These are phyloP conservation scores for Osmerus mordax DNA, from an alignment of 2,113 vertebrate genomes.

Conservation along the genomic window DNA sequence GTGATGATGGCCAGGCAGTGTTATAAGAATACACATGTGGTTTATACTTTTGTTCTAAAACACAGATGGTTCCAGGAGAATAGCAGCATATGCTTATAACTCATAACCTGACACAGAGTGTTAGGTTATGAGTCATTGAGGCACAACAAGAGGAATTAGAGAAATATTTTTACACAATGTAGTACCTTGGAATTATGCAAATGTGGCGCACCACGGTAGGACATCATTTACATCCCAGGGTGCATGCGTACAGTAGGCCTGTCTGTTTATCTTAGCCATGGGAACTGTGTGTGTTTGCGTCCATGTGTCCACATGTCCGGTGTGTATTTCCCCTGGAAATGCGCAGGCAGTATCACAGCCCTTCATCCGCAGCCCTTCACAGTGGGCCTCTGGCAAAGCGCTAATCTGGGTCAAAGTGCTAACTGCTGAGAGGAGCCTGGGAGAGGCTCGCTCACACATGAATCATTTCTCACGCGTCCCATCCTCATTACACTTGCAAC, in stretches of 20 bases:
- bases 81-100: conserved; percentile 51
- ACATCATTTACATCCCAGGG: no score
- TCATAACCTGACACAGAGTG: conserved; percentile 33
- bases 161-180: conserved; percentile 4
- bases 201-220: no score
- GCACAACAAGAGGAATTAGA: conserved; percentile 13
- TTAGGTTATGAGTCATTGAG: conserved; percentile 3
- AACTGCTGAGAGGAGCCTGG: conserved; percentile 35
- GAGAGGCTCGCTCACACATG: conserved; percentile 25
- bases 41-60: conserved; percentile 40
- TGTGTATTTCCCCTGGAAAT: conserved; percentile 42
- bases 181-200: neutral
- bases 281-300: conserved; percentile 19
- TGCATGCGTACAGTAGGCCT: no score
- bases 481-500: conserved; percentile 36
- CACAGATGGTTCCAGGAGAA: conserved; percentile 32
- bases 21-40: conserved; percentile 21
- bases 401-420: conserved; percentile 53
- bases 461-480: conserved; percentile 34
- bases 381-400: conserved; percentile 45
- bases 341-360: conserved; percentile 27
- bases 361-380: conserved; percentile 45
- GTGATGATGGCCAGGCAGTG: neutral
- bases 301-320: conserved; percentile 23
- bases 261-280: no score